phyloP scores from a whole-genome alignment of 2,113 vertebrate genomes.

The Chinchilla lanigera region DNA sequence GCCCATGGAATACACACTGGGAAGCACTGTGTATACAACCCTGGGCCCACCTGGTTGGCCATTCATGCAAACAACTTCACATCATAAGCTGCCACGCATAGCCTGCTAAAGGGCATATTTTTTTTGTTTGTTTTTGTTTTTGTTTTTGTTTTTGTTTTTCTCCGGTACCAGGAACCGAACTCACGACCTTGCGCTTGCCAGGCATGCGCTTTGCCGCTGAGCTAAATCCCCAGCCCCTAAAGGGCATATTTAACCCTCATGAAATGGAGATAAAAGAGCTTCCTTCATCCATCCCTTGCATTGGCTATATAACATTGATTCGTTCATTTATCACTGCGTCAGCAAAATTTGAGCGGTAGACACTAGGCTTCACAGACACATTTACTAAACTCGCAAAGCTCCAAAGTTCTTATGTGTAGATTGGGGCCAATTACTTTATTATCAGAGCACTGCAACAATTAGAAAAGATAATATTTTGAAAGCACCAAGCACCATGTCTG shows the following conservation, averaged over 20 bases:
- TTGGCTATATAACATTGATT: not conserved
- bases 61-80: not conserved
- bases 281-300: not conserved
- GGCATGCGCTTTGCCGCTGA: no score
- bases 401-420: not conserved
- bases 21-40: not conserved
- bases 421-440: not conserved
- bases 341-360: not conserved
- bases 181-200: no score
- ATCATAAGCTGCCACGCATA: not conserved
- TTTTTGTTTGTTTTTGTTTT: no score
- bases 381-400: slow-evolving; percentile 14
- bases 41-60: not conserved
- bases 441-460: not conserved
- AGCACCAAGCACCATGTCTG: not conserved
- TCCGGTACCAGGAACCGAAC: no score
- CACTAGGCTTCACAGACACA: not conserved
- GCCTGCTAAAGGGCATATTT: no score
- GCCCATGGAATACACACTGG: no score
- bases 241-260: not conserved
- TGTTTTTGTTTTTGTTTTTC: no score
- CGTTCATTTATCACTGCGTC: not conserved
- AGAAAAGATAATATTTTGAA: not conserved
- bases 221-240: no score
- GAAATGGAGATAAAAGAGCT: not conserved